Evolutionary conservation across 1,140 invertebrate species (phyloP).

Genomic region (Zaprionus nigranus): DNA sequence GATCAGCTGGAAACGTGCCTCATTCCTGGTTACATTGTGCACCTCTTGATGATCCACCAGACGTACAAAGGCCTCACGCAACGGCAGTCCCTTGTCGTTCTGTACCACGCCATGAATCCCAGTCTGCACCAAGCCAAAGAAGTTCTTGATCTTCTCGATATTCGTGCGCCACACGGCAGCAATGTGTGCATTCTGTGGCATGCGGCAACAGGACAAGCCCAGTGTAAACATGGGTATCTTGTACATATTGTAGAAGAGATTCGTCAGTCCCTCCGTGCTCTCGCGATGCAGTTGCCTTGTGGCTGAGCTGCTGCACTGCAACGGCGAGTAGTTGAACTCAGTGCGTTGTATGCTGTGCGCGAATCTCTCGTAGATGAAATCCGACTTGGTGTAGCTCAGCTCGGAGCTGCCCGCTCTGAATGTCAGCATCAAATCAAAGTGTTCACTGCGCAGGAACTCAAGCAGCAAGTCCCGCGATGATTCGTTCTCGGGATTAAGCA

Average conservation of each 20-base stretch:
- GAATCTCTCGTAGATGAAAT: constrained; percentile 72
- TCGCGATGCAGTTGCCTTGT: constrained; percentile 60
- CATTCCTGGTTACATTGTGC: constrained; percentile 88
- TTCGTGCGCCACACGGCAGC: constrained; percentile 91
- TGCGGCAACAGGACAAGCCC: constrained; percentile 91
- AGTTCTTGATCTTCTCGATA: constrained; percentile 89
- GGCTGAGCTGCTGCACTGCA: constrained; percentile 64
- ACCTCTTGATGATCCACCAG: constrained; percentile 87
- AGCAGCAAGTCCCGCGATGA: constrained; percentile 62
- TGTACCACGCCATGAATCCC: constrained; percentile 90
- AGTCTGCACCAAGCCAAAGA: constrained; percentile 86
- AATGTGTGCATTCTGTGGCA: constrained; percentile 88
- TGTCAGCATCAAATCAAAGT: constrained; percentile 75
- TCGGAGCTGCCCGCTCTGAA: constrained; percentile 75
- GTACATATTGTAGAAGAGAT: constrained; percentile 86
- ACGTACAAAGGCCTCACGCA: constrained; percentile 89
- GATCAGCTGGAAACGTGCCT: constrained; percentile 89
- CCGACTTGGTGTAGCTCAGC: constrained; percentile 61
- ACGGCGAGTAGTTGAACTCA: constrained; percentile 73
- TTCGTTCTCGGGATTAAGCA: constrained; percentile 69
- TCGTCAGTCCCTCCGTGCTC: constrained; percentile 84
- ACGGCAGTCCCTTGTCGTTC: constrained; percentile 87
- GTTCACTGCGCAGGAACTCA: constrained; percentile 70
- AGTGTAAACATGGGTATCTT: constrained; percentile 86
- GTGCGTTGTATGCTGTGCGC: constrained; percentile 70